phyloP scores from a whole-genome alignment of 2,888 invertebrate species.

The Drosophila falleni region DNA sequence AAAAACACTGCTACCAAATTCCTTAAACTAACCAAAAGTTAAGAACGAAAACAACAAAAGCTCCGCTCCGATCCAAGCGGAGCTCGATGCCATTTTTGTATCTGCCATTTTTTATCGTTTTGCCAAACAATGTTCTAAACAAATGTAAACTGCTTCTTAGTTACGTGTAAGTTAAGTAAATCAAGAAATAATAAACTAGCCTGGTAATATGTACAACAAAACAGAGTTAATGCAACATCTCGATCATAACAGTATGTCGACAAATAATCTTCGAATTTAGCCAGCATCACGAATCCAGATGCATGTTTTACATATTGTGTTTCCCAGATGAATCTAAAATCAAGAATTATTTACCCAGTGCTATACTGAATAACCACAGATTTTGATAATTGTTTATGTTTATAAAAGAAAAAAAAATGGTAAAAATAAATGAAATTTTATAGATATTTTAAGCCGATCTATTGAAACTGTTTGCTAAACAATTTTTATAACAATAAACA shows the following conservation, averaged over 20 bases:
- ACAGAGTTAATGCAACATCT: not conserved
- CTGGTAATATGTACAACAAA: slow-evolving; percentile 63
- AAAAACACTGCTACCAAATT: slow-evolving; percentile 81
- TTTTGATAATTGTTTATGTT: slow-evolving; percentile 53
- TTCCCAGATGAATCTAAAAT: not conserved
- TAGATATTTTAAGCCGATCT: not conserved
- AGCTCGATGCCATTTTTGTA: slow-evolving; percentile 76
- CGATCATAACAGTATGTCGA: slow-evolving; percentile 1
- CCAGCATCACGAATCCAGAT: not conserved
- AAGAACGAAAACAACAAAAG: slow-evolving; percentile 25
- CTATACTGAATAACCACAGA: slow-evolving; percentile 16
- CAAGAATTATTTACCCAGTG: not conserved
- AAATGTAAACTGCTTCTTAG: slow-evolving; percentile 78
- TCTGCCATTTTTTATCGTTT: slow-evolving; percentile 70
- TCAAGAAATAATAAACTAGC: slow-evolving; percentile 73
- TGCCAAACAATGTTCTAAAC: slow-evolving; percentile 63
- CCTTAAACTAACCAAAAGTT: slow-evolving; percentile 76
- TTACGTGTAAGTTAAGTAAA: slow-evolving; percentile 79
- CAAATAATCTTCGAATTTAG: not conserved
- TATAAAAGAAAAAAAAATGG: slow-evolving; percentile 49
- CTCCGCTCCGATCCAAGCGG: slow-evolving; percentile 44
- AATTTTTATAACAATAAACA: not conserved
- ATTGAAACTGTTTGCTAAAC: not conserved
- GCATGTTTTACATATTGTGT: slow-evolving; percentile 6
- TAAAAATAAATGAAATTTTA: slow-evolving; percentile 59